Evolutionary conservation across 2,888 invertebrate genomes (phyloP).

Genomic region (Oscheius onirici): DNA sequence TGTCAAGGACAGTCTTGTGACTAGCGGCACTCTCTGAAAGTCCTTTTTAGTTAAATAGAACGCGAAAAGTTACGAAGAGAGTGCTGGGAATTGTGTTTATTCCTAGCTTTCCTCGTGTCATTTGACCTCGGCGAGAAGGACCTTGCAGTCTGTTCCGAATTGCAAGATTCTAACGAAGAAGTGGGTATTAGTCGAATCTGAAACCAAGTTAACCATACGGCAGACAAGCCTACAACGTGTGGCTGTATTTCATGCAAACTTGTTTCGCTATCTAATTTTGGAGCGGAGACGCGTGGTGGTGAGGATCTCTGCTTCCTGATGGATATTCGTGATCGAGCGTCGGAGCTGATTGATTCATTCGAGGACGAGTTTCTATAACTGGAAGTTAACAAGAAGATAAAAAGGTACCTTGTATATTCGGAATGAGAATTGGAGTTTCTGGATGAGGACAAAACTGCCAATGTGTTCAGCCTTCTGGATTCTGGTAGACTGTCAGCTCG

Average conservation of each 20-base stretch:
- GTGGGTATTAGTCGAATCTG: slow-evolving; percentile 44
- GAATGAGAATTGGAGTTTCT: slow-evolving; percentile 31
- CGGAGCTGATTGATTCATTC: slow-evolving; percentile 48
- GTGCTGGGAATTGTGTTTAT: not conserved
- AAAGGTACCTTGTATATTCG: slow-evolving; percentile 25
- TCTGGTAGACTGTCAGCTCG: slow-evolving; percentile 8
- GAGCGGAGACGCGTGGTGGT: slow-evolving; percentile 41
- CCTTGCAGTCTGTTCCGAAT: slow-evolving; percentile 47
- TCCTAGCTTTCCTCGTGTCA: not conserved
- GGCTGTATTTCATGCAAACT: not conserved
- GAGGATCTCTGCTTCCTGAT: slow-evolving; percentile 45
- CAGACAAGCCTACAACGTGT: not conserved
- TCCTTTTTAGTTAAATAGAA: not conserved
- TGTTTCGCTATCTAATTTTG: slow-evolving; percentile 1
- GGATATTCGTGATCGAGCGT: slow-evolving; percentile 53
- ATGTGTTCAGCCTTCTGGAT: not conserved
- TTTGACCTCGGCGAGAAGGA: slow-evolving; percentile 33
- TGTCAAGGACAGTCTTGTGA: slow-evolving; percentile 19
- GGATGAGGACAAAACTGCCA: not conserved
- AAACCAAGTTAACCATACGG: slow-evolving; percentile 15
- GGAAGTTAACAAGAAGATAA: not conserved
- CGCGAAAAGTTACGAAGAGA: slow-evolving; percentile 9
- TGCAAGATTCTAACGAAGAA: slow-evolving; percentile 48
- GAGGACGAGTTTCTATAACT: slow-evolving; percentile 35
- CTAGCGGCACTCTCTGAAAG: slow-evolving; percentile 20